Evolutionary conservation across 2,113 vertebrate species (phyloP).

Genomic region (Catharus minimus): DNA sequence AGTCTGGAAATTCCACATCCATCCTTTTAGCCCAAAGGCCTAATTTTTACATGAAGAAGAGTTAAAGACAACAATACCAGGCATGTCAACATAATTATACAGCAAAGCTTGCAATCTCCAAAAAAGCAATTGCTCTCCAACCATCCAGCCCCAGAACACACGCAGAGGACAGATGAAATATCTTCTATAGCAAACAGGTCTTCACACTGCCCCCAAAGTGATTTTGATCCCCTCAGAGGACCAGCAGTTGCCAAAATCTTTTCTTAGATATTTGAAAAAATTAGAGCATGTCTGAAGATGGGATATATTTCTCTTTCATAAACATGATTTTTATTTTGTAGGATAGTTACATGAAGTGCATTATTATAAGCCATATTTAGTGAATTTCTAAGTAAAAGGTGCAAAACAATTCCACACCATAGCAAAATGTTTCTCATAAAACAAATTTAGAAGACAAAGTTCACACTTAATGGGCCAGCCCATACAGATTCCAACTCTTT

Average conservation of each 20-base stretch:
- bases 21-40: not conserved
- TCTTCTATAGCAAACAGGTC: not conserved
- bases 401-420: not conserved
- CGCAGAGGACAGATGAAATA: not conserved
- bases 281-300: not conserved
- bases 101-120: not conserved
- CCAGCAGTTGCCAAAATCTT: slow-evolving; percentile 29
- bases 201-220: not conserved
- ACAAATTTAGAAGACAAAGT: not conserved
- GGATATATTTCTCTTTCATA: not conserved
- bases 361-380: not conserved
- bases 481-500: not conserved
- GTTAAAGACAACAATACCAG: not conserved
- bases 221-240: slow-evolving; percentile 14
- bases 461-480: not conserved
- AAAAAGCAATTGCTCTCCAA: not conserved
- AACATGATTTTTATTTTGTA: slow-evolving; percentile 7
- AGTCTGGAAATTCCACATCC: not conserved
- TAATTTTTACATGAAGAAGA: slow-evolving; percentile 7
- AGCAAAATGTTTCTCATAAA: not conserved
- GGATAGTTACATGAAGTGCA: not conserved
- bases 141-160: not conserved
- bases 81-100: slow-evolving; percentile 36
- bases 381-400: not conserved
- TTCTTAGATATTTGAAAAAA: slow-evolving; percentile 26